These are phyloP conservation scores for Drosophila testacea DNA, from an alignment of 2,888 invertebrate species.

Conservation along the genomic window DNA sequence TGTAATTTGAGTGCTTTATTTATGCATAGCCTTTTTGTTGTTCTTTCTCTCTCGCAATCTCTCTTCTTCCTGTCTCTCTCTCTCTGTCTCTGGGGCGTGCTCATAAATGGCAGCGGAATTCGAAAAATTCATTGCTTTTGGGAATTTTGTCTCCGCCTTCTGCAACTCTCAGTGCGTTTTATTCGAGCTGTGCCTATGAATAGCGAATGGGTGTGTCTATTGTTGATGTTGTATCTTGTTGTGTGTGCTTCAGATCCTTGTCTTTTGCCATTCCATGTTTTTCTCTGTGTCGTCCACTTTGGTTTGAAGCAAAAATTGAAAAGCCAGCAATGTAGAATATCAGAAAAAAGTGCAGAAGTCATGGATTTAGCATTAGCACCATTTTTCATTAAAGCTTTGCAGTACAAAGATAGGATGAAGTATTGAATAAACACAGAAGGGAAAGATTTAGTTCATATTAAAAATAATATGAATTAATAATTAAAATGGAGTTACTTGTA, in stretches of 20 bases:
- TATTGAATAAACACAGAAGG: too few species aligned
- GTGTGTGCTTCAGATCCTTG: constrained; percentile 26
- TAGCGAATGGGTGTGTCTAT: constrained; percentile 24
- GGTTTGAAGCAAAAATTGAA: constrained; percentile 22
- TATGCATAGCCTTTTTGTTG: constrained; percentile 42
- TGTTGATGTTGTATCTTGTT: constrained; percentile 11
- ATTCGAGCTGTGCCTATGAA: constrained; percentile 32
- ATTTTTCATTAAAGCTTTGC: constrained; percentile 12
- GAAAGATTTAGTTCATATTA: too few species aligned
- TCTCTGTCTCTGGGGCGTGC: constrained; percentile 46
- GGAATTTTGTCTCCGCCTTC: constrained; percentile 32
- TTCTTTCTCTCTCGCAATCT: constrained; percentile 5
- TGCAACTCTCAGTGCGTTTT: constrained; percentile 33
- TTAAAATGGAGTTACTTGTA: too few species aligned
- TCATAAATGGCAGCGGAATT: constrained; percentile 55
- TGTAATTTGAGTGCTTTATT: constrained; percentile 56
- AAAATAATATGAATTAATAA: too few species aligned
- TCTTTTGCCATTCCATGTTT: constrained; percentile 12
- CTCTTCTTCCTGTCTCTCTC: background rate
- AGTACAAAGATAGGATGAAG: background rate
- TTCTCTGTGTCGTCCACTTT: constrained; percentile 17
- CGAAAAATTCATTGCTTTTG: constrained; percentile 60
- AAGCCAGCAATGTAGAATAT: background rate
- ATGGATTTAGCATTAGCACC: constrained; percentile 6
- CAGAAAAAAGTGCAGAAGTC: constrained; percentile 13